Conservation (phyloP, 2,797 vertebrate species). For the Pitangus sulphuratus region DNA sequence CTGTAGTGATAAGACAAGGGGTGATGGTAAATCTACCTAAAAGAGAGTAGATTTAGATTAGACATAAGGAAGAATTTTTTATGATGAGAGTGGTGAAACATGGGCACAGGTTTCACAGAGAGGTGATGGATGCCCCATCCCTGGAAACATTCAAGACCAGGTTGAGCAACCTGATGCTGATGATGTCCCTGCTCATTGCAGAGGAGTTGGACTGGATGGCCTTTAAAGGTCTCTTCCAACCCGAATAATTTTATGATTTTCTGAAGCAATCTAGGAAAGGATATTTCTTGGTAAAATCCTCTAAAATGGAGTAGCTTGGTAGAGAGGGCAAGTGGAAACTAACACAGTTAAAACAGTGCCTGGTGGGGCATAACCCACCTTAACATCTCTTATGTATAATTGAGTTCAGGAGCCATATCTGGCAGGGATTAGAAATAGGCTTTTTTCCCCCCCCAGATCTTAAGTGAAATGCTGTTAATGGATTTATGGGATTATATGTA, state of each 20-base stretch:
- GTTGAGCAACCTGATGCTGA: background rate
- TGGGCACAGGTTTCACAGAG: background rate
- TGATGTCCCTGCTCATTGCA: background rate
- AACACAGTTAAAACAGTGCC: background rate
- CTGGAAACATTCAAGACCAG: background rate
- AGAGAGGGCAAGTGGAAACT: background rate
- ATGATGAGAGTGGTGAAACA: fast-evolving
- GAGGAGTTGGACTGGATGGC: background rate
- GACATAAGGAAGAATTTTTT: background rate
- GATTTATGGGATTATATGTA: background rate
- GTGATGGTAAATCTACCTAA: background rate
- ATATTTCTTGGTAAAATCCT: background rate
- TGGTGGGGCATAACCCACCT: background rate
- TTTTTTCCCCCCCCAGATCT: background rate
- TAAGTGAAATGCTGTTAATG: background rate
- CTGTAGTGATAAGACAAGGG: background rate
- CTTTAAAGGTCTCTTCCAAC: background rate
- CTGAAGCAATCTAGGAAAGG: background rate
- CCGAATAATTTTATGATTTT: background rate
- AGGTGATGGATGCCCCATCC: background rate
- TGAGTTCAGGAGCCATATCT: background rate
- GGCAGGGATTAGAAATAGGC: background rate
- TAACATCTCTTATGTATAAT: background rate
- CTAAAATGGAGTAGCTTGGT: background rate
- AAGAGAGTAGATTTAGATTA: background rate